These are phyloP conservation scores for Agonopterix subpropinquella DNA, from an alignment of 2,888 invertebrate genomes.

Conservation along the genomic window DNA sequence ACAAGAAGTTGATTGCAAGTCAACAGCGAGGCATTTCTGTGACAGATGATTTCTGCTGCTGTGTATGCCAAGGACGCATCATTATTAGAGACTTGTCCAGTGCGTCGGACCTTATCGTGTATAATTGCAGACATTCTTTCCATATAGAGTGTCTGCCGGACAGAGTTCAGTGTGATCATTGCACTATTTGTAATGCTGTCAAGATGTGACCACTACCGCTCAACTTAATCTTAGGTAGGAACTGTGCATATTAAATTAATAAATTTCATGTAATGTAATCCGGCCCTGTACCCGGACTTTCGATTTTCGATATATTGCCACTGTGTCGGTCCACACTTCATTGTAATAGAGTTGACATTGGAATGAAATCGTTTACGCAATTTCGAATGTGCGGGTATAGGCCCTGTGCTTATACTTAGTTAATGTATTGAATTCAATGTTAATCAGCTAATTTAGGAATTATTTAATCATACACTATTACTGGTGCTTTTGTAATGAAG, in stretches of 20 bases:
- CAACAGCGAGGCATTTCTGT: slow-evolving; percentile 88
- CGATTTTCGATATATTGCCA: no score
- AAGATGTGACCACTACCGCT: slow-evolving; percentile 55
- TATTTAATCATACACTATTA: no score
- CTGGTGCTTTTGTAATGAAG: slow-evolving; percentile 29
- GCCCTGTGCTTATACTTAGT: no score
- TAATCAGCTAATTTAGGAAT: background rate
- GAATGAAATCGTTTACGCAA: no score
- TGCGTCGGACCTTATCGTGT: slow-evolving; percentile 84
- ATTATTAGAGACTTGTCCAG: slow-evolving; percentile 82
- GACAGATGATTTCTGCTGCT: slow-evolving; percentile 85
- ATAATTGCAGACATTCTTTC: slow-evolving; percentile 93
- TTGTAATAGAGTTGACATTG: no score
- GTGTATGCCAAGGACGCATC: slow-evolving; percentile 85
- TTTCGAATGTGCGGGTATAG: no score
- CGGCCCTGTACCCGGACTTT: no score
- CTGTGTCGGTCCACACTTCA: no score
- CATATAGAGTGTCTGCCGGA: slow-evolving; percentile 88
- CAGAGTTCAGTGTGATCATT: slow-evolving; percentile 40
- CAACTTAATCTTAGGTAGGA: slow-evolving; percentile 32
- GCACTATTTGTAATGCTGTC: slow-evolving; percentile 60
- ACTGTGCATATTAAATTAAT: background rate
- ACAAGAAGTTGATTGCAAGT: slow-evolving; percentile 85
- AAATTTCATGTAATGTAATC: background rate
- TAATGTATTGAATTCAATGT: slow-evolving; percentile 1